These are phyloP conservation scores for Calyptommatus sinebrachiatus DNA, from an alignment of 2,113 vertebrate species.

Conservation along the genomic window DNA sequence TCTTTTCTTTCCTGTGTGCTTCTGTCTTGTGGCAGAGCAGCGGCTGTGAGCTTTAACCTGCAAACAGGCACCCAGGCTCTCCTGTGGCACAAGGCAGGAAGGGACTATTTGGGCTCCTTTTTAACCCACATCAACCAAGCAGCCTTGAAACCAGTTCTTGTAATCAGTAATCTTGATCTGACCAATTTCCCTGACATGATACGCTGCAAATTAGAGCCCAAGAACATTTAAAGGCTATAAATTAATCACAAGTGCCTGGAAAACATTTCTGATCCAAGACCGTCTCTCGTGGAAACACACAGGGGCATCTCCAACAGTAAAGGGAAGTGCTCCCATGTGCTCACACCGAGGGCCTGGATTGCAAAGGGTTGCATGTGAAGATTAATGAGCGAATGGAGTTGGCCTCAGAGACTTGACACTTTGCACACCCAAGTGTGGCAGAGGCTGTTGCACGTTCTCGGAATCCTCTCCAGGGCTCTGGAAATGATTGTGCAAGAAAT, in stretches of 20 bases:
- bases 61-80: neutral
- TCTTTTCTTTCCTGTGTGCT: neutral
- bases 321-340: neutral
- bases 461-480: constrained; percentile 55
- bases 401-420: constrained; percentile 27
- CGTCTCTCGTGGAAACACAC: neutral
- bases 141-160: neutral
- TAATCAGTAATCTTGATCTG: neutral
- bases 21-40: neutral
- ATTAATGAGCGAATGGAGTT: constrained; percentile 13
- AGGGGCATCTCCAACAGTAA: neutral
- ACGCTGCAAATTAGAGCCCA: too few relatives aligned
- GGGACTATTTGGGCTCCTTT: neutral
- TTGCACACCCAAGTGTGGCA: neutral
- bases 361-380: constrained; percentile 27
- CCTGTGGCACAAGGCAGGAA: neutral
- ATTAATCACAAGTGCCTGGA: neutral
- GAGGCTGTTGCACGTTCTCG: constrained; percentile 52
- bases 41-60: constrained; percentile 1
- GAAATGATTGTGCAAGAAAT: constrained; percentile 58
- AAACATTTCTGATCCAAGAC: neutral
- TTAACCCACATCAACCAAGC: neutral
- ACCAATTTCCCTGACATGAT: too few relatives aligned
- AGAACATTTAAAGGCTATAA: too few relatives aligned
- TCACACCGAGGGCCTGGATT: constrained; percentile 14